Evolutionary conservation across 2,888 invertebrate genomes (phyloP), one percentile per base, ranked within the genome.

Genomic region (Odontothrips loti): DNA sequence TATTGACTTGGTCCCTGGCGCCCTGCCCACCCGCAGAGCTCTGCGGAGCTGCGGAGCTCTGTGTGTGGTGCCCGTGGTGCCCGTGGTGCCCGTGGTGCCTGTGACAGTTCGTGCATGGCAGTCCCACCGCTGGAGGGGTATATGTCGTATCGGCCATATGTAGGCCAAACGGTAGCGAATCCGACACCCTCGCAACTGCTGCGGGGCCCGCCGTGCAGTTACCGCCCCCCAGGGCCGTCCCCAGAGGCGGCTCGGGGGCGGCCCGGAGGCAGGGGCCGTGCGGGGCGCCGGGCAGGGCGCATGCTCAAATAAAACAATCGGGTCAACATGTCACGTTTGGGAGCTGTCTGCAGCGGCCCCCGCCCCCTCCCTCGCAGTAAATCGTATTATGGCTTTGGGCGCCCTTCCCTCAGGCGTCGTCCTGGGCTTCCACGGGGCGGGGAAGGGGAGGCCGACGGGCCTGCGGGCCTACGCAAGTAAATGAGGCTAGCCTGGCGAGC

Each of bases 261-360:
- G 17, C 51, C 17, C 58, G 51, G 51, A 2, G 51, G 48, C 48
- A 51, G 58, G 17, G 34, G 34, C 34, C 34, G 2, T 6, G 34
- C 3, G 34, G 34, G 34, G 34, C 34, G 34, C 34, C 15, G 58
- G 58, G 20, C 58, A 15, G 20, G 23, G 23, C 68, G 68, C n/a
- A 68, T 23, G 11, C 23, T 68, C 68, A 23, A 68, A 68, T 68
- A 68, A 68, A 23, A 68, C 68, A 68, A 68, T 68, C 68, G 68
- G 68, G 68, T 68, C 68, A 68, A 68, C 68, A 68, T 23, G 68
- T 68, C 58, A 58, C 58, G 58, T 17, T 43, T 43, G 34, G 51
- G 51, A 12, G 51, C 51, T 12, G 51, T 51, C 51, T 20, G 51
- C 20, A 23, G 11, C 68, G 20, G 11, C 23, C 23, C 63, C n/a